Evolutionary conservation across 2,888 invertebrate genomes (phyloP).

Genomic region (Panopea generosa): DNA sequence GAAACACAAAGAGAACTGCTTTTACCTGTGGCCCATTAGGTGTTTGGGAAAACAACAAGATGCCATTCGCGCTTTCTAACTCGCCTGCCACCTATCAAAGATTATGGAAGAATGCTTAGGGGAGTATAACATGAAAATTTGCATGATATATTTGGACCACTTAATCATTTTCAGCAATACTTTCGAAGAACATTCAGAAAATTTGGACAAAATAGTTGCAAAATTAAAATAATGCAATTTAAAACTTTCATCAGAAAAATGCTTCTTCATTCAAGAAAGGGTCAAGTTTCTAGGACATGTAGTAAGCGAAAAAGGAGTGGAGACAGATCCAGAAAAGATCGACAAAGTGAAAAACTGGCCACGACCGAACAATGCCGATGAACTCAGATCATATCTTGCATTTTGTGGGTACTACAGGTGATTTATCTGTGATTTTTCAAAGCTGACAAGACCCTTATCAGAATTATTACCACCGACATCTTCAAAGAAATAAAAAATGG

Average conservation of each 20-base stretch:
- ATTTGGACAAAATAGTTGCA: neutral
- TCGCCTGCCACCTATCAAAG: constrained; percentile 19
- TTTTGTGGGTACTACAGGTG: neutral
- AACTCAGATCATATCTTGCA: constrained; percentile 9
- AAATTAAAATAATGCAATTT: constrained; percentile 1
- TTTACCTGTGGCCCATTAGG: constrained; percentile 25
- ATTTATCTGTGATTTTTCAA: neutral
- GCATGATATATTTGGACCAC: constrained; percentile 16
- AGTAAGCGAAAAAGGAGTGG: neutral
- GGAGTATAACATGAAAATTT: constrained; percentile 20
- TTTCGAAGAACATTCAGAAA: constrained; percentile 12
- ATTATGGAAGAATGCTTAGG: constrained; percentile 24
- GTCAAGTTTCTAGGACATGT: constrained; percentile 9
- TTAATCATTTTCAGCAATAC: constrained; percentile 3
- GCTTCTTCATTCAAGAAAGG: constrained; percentile 4
- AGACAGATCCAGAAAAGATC: too few relatives aligned
- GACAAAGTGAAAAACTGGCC: neutral
- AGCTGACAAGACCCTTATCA: constrained; percentile 6
- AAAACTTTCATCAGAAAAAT: constrained; percentile 13
- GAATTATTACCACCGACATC: constrained; percentile 9
- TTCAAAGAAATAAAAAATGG: constrained; percentile 7
- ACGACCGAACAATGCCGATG: constrained; percentile 7
- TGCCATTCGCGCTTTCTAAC: constrained; percentile 17
- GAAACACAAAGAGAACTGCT: constrained; percentile 15
- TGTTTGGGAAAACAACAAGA: constrained; percentile 12